Evolutionary conservation across 2,888 invertebrate species (phyloP).

Genomic region (Chloroclysta siterata): DNA sequence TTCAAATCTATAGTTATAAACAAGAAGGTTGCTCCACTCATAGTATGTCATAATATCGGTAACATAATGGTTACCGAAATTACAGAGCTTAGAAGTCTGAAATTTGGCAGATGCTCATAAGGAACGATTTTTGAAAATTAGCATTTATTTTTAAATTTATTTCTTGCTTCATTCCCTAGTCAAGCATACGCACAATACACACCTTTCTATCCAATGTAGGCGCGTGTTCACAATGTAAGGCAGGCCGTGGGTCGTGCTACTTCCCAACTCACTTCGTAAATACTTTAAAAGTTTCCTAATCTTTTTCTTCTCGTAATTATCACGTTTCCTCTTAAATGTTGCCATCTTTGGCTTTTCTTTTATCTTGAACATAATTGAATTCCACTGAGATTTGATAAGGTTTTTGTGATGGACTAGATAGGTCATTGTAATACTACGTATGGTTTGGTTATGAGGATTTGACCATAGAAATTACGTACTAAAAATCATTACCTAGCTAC

Average conservation of each 20-base stretch:
- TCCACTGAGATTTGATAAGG: slow-evolving; percentile 9
- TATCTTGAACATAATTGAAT: slow-evolving; percentile 51
- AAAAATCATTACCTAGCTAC: not conserved
- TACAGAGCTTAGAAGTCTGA: too few relatives aligned
- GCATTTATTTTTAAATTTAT: too few relatives aligned
- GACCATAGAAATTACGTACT: slow-evolving; percentile 4
- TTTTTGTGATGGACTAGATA: not conserved
- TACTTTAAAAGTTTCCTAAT: slow-evolving; percentile 60
- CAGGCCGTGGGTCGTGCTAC: slow-evolving; percentile 69
- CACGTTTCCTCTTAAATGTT: slow-evolving; percentile 60
- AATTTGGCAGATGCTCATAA: too few relatives aligned
- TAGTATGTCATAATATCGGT: too few relatives aligned
- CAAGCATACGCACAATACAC: slow-evolving; percentile 2
- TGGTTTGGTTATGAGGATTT: slow-evolving; percentile 10
- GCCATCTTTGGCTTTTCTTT: slow-evolving; percentile 52
- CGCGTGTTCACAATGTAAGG: slow-evolving; percentile 64
- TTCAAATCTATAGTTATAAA: too few relatives aligned
- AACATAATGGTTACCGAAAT: too few relatives aligned
- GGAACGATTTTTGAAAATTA: too few relatives aligned
- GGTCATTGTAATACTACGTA: slow-evolving; percentile 5
- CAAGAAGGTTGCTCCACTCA: too few relatives aligned
- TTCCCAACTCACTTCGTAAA: slow-evolving; percentile 64
- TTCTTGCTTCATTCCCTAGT: too few relatives aligned
- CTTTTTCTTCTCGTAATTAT: slow-evolving; percentile 59
- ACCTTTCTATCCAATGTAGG: slow-evolving; percentile 72